Base-by-base conservation (phyloP, 1,140 invertebrate genomes). In the Philopotamus ludificatus region DNA sequence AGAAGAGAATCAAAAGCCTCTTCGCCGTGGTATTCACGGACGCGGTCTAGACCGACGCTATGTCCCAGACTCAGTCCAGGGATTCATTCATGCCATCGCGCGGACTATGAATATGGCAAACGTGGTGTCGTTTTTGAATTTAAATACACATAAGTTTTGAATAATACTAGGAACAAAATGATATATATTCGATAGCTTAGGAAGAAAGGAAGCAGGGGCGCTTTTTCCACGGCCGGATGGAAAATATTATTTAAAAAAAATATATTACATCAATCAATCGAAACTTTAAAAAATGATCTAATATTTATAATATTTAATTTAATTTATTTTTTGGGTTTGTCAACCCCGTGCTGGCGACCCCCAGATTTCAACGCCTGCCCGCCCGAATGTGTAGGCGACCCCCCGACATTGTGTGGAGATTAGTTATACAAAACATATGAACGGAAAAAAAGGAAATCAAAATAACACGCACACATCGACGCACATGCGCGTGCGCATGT, bases 341-440 rank as follows among this genome's bases (percentile, higher is more conserved):
- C n/a, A n/a, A n/a, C n/a, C n/a, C n/a, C n/a, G n/a, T n/a, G 41
- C 2, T n/a, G 20, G 41, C 44, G 44, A 42, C n/a, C 42, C 42
- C 26, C 4, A 8, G 22, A 51, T 62, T 50, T 21, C 12, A 22
- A 51, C 26, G 18, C 45, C 60, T 62, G 47, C 20, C 23, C 47
- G 60, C 51, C 60, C 22, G 51, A 50, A 21, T 16, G 60, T 49
- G 60, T 62, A 34, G 28, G 28, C 25, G 60, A 44, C 60, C 42
- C 47, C 10, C 20, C 45, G 22, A 65, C 63, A 65, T 65, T 65
- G 63, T 65, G 53, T 65, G 63, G 63, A 65, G 63, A 65, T 65
- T 65, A 65, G 63, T 65, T 55, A 41, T 63, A 63, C 61, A 63
- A 63, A 63, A 63, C 61, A 63, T 54, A 63, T 63, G 57, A 39